Base-by-base conservation (phyloP, 2,888 invertebrate species). In the Allygus modestus region DNA sequence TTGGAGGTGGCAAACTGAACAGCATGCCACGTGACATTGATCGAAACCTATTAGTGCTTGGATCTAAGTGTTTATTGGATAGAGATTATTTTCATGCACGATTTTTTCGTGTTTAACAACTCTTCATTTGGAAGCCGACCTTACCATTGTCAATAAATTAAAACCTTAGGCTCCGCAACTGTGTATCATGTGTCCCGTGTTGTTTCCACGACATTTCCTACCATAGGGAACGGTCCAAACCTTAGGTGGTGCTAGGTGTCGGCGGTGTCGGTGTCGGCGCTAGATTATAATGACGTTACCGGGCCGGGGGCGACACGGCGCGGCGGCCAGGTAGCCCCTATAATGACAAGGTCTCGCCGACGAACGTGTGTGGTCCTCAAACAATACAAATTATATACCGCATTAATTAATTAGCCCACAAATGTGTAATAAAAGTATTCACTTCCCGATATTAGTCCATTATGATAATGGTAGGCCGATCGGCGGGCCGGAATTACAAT, bases 391-490 rank as follows among this genome's bases (percentile, higher is more conserved):
- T 79, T 79, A 79, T 37, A 79, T 58, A 79, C 58, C 79, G 20
- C 79, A 79, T 79, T 79, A 79, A 79, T 79, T 79, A 79, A 79
- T 79, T 79, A 77, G n/a, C 79, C 79, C 58, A 28, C 58, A 37
- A 79, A 79, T 79, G 20, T 79, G 79, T 79, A 79, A 79, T 79
- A 79, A 79, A 79, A 51, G 51, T 79, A 79, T 79, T 58, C 79
- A 79, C 79, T 58, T 79, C 79, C 77, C 79, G 37, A 79, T 77
- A 73, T 77, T 77, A 20, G 37, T 73, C 73, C 73, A 79, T 79
- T 79, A 79, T 58, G 31, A 58, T 54, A 79, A 79, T 79, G 37
- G 79, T 7, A 51, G 37, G 43, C 51, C 77, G 77, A 33, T 46
- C 28, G 77, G 7, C 51, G 46, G n/a, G 17, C 1, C 33, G 46